These are phyloP conservation scores for Rallus limicola DNA, from an alignment of 2,113 vertebrate species.

Conservation along the genomic window DNA sequence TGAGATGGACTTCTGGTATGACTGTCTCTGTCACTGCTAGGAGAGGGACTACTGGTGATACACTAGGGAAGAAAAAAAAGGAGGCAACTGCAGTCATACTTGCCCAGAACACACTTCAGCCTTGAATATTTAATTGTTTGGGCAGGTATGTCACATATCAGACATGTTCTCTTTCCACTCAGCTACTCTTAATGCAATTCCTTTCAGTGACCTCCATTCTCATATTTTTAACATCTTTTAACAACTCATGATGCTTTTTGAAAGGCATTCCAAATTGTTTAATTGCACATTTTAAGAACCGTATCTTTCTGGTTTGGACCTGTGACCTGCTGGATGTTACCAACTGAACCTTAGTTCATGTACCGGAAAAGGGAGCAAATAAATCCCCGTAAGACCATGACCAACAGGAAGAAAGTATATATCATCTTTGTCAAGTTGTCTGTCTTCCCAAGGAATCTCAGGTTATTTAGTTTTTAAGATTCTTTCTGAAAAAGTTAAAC, in stretches of 20 bases:
- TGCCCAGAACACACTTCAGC: background rate
- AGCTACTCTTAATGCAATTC: background rate
- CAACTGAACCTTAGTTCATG: background rate
- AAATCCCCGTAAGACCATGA: background rate
- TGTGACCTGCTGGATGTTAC: background rate
- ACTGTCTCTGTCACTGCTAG: background rate
- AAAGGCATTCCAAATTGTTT: background rate
- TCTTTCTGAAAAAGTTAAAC: background rate
- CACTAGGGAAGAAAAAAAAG: background rate
- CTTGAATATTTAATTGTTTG: background rate
- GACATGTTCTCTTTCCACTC: background rate
- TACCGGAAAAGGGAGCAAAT: background rate
- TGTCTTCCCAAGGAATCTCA: background rate
- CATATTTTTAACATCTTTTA: background rate
- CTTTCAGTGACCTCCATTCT: background rate
- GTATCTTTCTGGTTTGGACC: background rate
- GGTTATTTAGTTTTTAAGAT: background rate
- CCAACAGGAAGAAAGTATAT: background rate
- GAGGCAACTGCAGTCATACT: background rate
- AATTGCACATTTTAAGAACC: background rate
- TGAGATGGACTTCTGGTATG: no score
- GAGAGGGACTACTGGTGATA: background rate
- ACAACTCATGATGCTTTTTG: background rate
- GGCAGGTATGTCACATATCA: background rate
- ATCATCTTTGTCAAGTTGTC: background rate